Percentiles rank a stretch among this genome's conserved stretches.
phyloP scores from a whole-genome alignment of 2,113 vertebrate genomes.

The Mesitornis unicolor region DNA sequence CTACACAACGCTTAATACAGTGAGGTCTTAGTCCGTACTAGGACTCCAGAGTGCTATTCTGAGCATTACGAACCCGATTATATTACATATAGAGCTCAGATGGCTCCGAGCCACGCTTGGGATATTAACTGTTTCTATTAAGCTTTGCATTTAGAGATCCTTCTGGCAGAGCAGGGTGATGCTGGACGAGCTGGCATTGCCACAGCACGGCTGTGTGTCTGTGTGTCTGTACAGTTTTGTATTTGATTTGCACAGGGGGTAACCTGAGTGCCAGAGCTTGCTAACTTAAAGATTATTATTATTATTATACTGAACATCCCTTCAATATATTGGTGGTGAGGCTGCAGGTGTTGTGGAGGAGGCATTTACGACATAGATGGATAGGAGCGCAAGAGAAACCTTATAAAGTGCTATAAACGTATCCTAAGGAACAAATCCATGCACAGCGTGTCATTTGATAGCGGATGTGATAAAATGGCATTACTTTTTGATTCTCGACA shows the following conservation, averaged over 20 bases:
- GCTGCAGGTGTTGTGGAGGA: background rate
- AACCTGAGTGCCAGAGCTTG: background rate
- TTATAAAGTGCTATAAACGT: background rate
- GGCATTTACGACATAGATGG: background rate
- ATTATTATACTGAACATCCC: too few species aligned
- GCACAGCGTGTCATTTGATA: background rate
- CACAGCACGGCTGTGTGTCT: background rate
- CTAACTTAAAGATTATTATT: background rate
- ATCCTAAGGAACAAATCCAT: background rate
- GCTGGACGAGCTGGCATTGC: background rate
- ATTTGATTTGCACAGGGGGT: background rate
- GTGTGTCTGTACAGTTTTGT: background rate
- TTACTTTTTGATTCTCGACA: background rate
- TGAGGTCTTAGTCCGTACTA: constrained; percentile 33
- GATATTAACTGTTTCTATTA: constrained; percentile 54
- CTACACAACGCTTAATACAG: constrained; percentile 26
- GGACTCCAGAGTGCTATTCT: constrained; percentile 54
- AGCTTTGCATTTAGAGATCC: background rate
- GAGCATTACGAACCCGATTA: constrained; percentile 36
- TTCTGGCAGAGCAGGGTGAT: background rate
- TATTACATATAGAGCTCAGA: constrained; percentile 26
- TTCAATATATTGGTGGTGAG: background rate
- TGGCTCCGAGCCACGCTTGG: background rate
- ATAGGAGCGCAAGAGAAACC: background rate
- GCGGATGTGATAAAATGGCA: background rate